A percentile compares a stretch with the other conserved stretches of the same genome.
Evolutionary conservation across 2,888 invertebrate genomes (phyloP).

Genomic region (Dryococelus australis): DNA sequence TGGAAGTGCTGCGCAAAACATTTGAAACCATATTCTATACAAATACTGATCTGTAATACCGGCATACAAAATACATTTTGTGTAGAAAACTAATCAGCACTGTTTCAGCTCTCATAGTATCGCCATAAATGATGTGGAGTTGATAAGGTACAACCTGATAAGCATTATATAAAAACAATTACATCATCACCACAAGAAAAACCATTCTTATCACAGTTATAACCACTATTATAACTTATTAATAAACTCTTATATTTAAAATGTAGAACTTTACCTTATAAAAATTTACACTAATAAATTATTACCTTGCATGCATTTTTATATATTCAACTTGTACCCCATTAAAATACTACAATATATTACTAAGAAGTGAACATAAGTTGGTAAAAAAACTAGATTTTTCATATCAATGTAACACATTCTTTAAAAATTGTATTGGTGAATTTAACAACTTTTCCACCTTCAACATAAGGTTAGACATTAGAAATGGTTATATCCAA

Average conservation of each 20-base stretch:
- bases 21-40: neutral
- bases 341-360: neutral
- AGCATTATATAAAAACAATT: constrained; percentile 2
- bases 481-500: neutral
- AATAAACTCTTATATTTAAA: neutral
- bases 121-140: neutral
- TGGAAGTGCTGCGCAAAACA: constrained; percentile 3
- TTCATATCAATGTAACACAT: neutral
- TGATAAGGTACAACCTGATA: neutral
- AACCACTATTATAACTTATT: neutral
- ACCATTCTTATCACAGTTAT: constrained; percentile 8
- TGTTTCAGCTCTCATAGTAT: neutral
- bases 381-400: neutral
- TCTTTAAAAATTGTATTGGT: neutral
- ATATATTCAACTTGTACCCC: neutral
- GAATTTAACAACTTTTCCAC: neutral
- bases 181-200: neutral
- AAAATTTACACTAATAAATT: neutral
- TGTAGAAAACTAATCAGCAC: neutral
- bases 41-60: constrained; percentile 9
- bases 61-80: neutral
- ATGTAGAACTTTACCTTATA: neutral
- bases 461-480: neutral
- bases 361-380: neutral
- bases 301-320: neutral